Conservation (phyloP, 2,113 vertebrate genomes). For the Callospermophilus lateralis region DNA sequence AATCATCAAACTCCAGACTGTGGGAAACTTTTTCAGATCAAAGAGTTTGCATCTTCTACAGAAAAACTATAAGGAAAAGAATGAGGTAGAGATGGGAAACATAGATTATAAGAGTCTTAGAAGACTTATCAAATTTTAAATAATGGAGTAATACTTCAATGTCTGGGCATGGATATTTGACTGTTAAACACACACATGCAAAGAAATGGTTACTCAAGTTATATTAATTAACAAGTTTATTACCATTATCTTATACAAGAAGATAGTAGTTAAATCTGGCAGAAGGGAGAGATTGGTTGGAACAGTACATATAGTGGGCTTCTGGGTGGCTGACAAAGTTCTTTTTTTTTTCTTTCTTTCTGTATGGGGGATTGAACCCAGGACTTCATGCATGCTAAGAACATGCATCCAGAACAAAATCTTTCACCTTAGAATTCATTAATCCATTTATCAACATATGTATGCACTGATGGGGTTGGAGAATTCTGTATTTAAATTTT, state of each 20-base stretch:
- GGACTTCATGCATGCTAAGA: no score
- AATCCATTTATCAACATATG: background rate
- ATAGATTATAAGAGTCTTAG: background rate
- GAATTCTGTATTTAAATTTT: conserved; percentile 13
- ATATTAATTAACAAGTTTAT: background rate
- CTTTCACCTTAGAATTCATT: background rate
- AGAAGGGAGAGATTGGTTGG: background rate
- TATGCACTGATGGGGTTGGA: background rate
- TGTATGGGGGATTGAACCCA: no score
- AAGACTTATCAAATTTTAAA: background rate
- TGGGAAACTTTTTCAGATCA: background rate
- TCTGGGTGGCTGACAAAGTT: background rate
- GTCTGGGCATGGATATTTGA: background rate
- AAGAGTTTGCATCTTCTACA: background rate
- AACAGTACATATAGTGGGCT: background rate
- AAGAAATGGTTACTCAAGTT: background rate
- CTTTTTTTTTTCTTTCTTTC: background rate
- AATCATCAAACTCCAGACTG: background rate
- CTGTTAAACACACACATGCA: background rate
- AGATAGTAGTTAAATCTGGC: background rate
- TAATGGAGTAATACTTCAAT: background rate
- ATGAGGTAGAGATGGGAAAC: background rate
- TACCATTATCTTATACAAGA: background rate
- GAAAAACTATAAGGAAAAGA: background rate
- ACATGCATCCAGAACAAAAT: background rate